phyloP scores from a whole-genome alignment of 2,888 invertebrate species.

The Macropis europaea region DNA sequence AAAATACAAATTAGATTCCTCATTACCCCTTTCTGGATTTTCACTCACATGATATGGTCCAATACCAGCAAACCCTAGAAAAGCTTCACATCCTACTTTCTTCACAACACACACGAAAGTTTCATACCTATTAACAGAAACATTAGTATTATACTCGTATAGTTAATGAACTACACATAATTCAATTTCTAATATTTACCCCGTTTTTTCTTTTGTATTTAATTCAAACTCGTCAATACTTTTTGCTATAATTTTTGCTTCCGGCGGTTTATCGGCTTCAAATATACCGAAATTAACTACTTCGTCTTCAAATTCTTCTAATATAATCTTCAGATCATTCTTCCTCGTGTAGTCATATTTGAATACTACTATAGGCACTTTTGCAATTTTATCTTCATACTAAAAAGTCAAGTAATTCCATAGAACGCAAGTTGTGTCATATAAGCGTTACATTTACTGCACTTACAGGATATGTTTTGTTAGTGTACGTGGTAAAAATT shows the following conservation, averaged over 20 bases:
- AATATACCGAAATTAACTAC: constrained; percentile 76
- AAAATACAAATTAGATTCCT: constrained; percentile 75
- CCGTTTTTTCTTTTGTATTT: constrained; percentile 67
- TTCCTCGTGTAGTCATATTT: constrained; percentile 76
- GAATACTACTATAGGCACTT: constrained; percentile 74
- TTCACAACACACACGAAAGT: constrained; percentile 74
- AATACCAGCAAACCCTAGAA: constrained; percentile 77
- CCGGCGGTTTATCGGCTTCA: constrained; percentile 74
- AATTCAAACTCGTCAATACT: constrained; percentile 73
- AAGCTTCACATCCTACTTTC: constrained; percentile 74
- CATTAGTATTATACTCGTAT: neutral
- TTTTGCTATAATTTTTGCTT: constrained; percentile 72
- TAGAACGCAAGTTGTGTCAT: neutral
- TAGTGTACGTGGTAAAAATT: constrained; percentile 74
- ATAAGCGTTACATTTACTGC: neutral
- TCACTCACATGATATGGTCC: constrained; percentile 78
- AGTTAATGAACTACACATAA: neutral
- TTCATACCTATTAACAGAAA: constrained; percentile 69
- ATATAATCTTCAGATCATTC: constrained; percentile 73
- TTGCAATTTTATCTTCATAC: constrained; percentile 73
- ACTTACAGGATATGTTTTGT: constrained; percentile 70
- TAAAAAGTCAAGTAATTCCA: constrained; percentile 33
- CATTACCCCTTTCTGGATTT: constrained; percentile 73
- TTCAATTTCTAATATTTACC: constrained; percentile 61
- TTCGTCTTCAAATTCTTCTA: constrained; percentile 73